Evolutionary conservation across 1,140 invertebrate species (phyloP).

Genomic region (Papilio dardanus): DNA sequence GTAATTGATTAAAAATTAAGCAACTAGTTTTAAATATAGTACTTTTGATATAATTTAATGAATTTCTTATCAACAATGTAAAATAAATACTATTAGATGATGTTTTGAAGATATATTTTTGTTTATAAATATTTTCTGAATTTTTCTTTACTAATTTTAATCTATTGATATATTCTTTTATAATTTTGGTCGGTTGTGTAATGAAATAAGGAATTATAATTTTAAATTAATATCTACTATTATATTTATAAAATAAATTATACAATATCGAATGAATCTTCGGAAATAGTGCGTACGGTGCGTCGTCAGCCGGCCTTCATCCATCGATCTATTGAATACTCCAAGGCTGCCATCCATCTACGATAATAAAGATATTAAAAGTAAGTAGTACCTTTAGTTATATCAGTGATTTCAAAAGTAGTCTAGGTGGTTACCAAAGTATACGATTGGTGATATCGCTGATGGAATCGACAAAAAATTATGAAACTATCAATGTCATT

Average conservation of each 20-base stretch:
- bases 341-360: slow-evolving; percentile 96
- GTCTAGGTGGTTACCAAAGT: too few relatives aligned
- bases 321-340: slow-evolving; percentile 98
- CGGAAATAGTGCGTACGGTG: slow-evolving; percentile 45
- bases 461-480: too few relatives aligned
- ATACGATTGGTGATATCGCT: too few relatives aligned
- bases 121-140: background rate
- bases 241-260: slow-evolving; percentile 54
- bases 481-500: too few relatives aligned
- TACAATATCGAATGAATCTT: slow-evolving; percentile 67
- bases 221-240: slow-evolving; percentile 43
- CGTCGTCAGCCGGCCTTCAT: slow-evolving; percentile 92
- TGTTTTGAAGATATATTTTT: background rate
- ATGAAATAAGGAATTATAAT: slow-evolving; percentile 45
- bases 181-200: slow-evolving; percentile 38
- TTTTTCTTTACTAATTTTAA: background rate
- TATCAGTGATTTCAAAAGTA: too few relatives aligned
- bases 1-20: background rate
- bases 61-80: background rate
- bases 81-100: background rate
- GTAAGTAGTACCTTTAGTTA: too few relatives aligned
- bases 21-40: background rate
- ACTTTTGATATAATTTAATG: background rate
- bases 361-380: slow-evolving; percentile 77
- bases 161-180: slow-evolving; percentile 16